Percentiles rank a stretch among this genome's conserved stretches.
These are phyloP conservation scores for Chrysocyon brachyurus DNA, from an alignment of 2,797 vertebrate species.

Conservation along the genomic window DNA sequence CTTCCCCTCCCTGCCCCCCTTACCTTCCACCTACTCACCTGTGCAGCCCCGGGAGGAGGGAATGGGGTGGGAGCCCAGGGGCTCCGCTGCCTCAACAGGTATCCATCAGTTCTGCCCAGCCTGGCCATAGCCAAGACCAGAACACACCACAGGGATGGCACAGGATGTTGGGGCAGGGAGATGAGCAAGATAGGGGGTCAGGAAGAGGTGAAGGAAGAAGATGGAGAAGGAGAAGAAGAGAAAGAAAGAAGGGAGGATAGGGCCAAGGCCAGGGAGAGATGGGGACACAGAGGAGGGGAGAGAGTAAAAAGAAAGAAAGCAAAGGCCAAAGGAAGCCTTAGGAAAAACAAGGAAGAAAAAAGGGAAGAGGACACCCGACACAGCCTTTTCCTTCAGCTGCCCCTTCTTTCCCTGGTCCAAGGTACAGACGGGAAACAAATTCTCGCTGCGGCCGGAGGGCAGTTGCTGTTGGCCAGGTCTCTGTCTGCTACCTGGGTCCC, in stretches of 20 bases:
- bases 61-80: conserved; percentile 81
- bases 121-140: conserved; percentile 84
- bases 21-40: conserved; percentile 88
- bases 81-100: conserved; percentile 85
- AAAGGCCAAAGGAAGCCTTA: not conserved
- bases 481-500: conserved; percentile 80
- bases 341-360: not conserved
- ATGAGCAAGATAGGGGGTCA: conserved; percentile 66
- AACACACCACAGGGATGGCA: conserved; percentile 81
- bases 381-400: conserved; percentile 76
- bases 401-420: conserved; percentile 48
- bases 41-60: conserved; percentile 79
- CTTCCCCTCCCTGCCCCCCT: conserved; percentile 79
- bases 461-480: conserved; percentile 60
- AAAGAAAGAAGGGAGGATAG: not conserved
- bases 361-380: not conserved
- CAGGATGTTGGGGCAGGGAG: conserved; percentile 81
- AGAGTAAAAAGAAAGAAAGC: not conserved
- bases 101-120: conserved; percentile 83
- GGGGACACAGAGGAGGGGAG: not conserved
- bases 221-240: not conserved
- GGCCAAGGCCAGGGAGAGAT: not conserved
- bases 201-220: not conserved
- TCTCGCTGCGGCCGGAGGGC: not conserved
- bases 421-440: conserved; percentile 33